Base-by-base conservation (phyloP, 2,797 vertebrate species). In the Mionectes olivaceus region DNA sequence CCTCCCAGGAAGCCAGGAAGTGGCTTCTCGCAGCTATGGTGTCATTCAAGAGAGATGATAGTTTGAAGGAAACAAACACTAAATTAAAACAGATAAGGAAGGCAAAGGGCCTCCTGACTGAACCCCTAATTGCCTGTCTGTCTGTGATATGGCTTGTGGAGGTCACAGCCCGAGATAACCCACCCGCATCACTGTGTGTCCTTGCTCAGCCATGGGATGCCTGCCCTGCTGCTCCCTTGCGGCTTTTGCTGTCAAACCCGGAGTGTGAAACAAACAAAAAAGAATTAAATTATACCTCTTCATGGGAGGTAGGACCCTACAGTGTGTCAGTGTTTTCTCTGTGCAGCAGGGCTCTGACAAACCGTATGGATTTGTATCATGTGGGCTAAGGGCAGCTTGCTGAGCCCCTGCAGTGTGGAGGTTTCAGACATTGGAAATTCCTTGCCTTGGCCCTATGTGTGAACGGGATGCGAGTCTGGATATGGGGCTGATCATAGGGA, bases 81-180 rank as follows among this genome's bases (percentile, higher is more conserved):
- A 33, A 55, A 60, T 68, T 64, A 5, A 19, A n/a, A 53, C 63
- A 88, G 50, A 84, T 90, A 82, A 71, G 52, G 70, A 70, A 75
- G 35, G 30, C 35, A 55, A 44, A 86, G 41, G 50, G 33, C 32
- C 57, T 50, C 32, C 57, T 50, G 46, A 50, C 27, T 41, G 33
- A 88, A 19, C 16, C 37, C 32, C 24, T 39, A 37, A 37, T 82
- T 87, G 74, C 56, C 35, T 37, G 23, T 37, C 60, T 81, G 5
- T 41, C 56, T 60, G 65, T 60, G 83, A 33, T 59, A 55, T 0
- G 4, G n/a, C 41, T 30, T 41, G 16, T 11, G 49, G 55, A 68
- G 64, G 59, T 81, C 73, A 55, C 60, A 84, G 60, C 35, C 43
- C 7, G 13, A 83, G 87, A 76, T 92, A 87, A 90, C 78, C 32